These are phyloP conservation scores for Caenorhabditis drosophilae DNA, from an alignment of 2,888 invertebrate species.

Conservation along the genomic window DNA sequence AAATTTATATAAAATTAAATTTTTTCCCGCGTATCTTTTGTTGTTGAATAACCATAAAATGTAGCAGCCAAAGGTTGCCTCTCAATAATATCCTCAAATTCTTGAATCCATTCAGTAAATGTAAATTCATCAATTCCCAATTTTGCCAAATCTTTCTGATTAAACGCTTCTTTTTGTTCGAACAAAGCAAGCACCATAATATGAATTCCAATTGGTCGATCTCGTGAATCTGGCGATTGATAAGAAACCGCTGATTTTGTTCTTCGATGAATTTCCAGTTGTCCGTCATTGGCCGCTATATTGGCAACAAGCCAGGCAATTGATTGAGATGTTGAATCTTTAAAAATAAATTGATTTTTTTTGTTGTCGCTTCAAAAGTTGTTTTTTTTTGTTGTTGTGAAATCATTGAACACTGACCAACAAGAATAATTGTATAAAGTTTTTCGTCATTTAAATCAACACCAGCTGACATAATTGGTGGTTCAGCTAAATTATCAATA, in stretches of 20 bases:
- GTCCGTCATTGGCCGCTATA: conserved; percentile 35
- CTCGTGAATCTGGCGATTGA: conserved; percentile 19
- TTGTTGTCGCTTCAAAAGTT: neutral
- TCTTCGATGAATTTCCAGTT: conserved; percentile 28
- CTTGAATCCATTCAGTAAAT: conserved; percentile 27
- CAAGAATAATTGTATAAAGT: conserved; percentile 39
- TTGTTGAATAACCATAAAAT: conserved; percentile 36
- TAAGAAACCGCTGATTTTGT: conserved; percentile 31
- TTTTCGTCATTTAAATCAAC: conserved; percentile 34
- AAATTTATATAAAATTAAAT: conserved; percentile 2
- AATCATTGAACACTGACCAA: conserved; percentile 22
- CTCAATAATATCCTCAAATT: conserved; percentile 13
- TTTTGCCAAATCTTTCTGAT: conserved; percentile 29
- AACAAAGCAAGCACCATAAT: conserved; percentile 39
- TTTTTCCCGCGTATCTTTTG: conserved; percentile 22
- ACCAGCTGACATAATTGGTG: conserved; percentile 30
- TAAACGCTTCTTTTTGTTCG: conserved; percentile 38
- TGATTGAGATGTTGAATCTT: conserved; percentile 33
- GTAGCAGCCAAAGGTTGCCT: conserved; percentile 25
- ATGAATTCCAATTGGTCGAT: conserved; percentile 38
- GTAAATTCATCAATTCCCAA: conserved; percentile 31
- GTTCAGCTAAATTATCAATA: conserved; percentile 25
- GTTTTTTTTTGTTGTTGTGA: neutral
- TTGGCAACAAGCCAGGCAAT: conserved; percentile 38
- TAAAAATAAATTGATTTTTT: neutral